Evolutionary conservation across 2,113 vertebrate genomes (phyloP), one percentile per base, ranked within the genome.

Genomic region (Puntigrus tetrazona): DNA sequence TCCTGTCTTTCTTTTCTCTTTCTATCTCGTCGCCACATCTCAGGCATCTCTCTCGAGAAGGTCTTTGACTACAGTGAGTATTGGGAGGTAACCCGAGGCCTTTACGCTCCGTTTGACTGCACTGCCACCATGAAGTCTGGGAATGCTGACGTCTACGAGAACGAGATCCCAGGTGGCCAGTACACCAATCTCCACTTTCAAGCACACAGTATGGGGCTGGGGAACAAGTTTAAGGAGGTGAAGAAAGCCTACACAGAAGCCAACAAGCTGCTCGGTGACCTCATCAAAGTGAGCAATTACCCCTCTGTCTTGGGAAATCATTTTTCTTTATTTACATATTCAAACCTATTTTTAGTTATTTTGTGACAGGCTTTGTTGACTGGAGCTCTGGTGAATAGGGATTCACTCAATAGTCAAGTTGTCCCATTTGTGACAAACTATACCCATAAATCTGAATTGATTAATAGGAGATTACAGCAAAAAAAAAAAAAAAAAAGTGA

Each of bases 181-280:
- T 99, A 99, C 92, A 98, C 98, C 90, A 99, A 99, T 95, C 96
- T 99, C 25, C 98, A 99, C 93, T 99, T 99, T 94, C 98, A 99
- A 95, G 97, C 98, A 22, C 96, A 99, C 91, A 97, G 97, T 90
- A 99, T 99, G 98, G 98, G 98, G 38, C 95, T 99, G 14, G 98
- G 97, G 18, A 95, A 97, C 92, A 98, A 98, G 93, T 99, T 99
- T 93, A 99, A 99, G 90, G 95, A 97, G 88, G 97, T 99, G 89
- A 99, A 99, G 93, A 99, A 96, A 83, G 96, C 97, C 82, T 99
- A 98, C 5, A 34, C 92, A 0, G 97, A 98, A 89, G 97, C 97
- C 90, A 99, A 99, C 95, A 97, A 96, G 90, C 93, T 99, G 57
- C 95, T 99, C 0, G 97, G 97, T 14, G 97, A 99, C 91, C 96